Evolutionary conservation across 2,888 invertebrate genomes (phyloP).

Genomic region (Molorchus minor): DNA sequence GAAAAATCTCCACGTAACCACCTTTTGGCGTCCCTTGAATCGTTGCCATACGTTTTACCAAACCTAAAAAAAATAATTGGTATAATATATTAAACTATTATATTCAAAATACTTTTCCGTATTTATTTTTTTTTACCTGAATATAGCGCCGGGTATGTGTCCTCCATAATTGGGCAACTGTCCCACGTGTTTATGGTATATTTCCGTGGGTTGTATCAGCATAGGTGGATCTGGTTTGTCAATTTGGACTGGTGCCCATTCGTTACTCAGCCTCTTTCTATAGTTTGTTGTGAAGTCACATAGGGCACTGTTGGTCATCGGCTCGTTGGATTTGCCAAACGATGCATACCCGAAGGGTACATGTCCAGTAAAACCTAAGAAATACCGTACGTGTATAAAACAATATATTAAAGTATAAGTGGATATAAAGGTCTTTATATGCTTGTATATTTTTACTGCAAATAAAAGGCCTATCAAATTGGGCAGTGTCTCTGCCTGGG

Average conservation of each 20-base stretch:
- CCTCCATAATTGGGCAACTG: slow-evolving; percentile 81
- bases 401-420: too few species aligned
- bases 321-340: slow-evolving; percentile 72
- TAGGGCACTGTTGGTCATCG: slow-evolving; percentile 75
- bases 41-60: slow-evolving; percentile 80
- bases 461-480: too few species aligned
- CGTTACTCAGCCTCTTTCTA: slow-evolving; percentile 74
- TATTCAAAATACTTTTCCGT: background rate
- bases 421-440: too few species aligned
- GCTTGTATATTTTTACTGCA: too few species aligned
- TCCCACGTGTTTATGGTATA: slow-evolving; percentile 79
- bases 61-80: slow-evolving; percentile 64
- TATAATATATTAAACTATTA: background rate
- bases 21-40: slow-evolving; percentile 76
- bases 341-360: slow-evolving; percentile 73
- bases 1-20: slow-evolving; percentile 75
- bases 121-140: slow-evolving; percentile 65
- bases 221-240: slow-evolving; percentile 65
- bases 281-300: slow-evolving; percentile 81
- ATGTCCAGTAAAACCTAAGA: slow-evolving; percentile 72
- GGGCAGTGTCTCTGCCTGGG: too few species aligned
- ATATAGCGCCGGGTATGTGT: slow-evolving; percentile 78
- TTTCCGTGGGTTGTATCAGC: slow-evolving; percentile 66
- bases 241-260: slow-evolving; percentile 78
- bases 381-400: background rate